Evolutionary conservation across 2,888 invertebrate species (phyloP).

Genomic region (Metopia argyrocephala): DNA sequence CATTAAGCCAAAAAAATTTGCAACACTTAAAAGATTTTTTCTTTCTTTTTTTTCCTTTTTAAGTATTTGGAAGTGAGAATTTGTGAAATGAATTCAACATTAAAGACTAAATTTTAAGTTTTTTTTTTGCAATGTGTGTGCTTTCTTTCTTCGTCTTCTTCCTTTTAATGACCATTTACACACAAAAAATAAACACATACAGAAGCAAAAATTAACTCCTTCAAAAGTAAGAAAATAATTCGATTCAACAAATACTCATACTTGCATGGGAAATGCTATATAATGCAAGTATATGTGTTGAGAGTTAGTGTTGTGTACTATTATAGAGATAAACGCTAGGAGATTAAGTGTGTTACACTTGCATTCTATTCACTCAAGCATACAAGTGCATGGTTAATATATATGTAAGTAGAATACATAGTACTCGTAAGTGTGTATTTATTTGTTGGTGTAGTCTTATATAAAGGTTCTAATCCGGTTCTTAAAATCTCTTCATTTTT

Average conservation of each 20-base stretch:
- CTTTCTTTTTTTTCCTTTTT: not conserved
- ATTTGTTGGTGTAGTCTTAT: constrained; percentile 7
- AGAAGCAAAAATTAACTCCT: not conserved
- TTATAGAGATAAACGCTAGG: not conserved
- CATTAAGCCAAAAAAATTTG: not conserved
- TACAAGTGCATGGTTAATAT: not conserved
- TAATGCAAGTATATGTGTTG: not conserved
- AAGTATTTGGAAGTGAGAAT: not conserved
- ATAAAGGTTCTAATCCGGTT: constrained; percentile 24
- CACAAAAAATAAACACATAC: not conserved
- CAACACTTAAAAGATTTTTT: not conserved
- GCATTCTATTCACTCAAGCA: not conserved
- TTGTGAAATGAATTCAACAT: not conserved
- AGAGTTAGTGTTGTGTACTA: not conserved
- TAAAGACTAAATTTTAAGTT: not conserved
- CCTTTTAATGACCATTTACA: not conserved
- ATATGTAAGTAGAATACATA: not conserved
- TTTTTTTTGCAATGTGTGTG: not conserved
- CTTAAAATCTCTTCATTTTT: constrained; percentile 37
- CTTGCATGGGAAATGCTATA: not conserved
- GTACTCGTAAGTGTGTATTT: not conserved
- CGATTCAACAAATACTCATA: not conserved
- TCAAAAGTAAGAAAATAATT: not conserved
- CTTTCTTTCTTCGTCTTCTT: not conserved
- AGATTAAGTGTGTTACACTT: not conserved